Conservation (phyloP, 1,140 invertebrate species). For the Drosophila varians region DNA sequence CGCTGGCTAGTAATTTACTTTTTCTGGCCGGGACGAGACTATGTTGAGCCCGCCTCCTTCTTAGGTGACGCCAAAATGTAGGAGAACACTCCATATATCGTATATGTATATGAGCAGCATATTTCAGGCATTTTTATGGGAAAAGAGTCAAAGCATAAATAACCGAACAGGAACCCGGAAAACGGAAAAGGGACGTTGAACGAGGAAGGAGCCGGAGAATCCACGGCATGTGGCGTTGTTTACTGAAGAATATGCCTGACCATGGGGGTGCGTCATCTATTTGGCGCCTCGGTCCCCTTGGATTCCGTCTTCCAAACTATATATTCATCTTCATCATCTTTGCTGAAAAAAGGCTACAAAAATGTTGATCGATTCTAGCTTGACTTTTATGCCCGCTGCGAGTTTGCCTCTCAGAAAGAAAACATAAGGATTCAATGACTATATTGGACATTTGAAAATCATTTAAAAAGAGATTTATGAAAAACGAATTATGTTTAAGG, state of each 20-base stretch:
- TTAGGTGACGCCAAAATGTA: constrained; percentile 45
- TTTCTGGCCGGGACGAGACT: constrained; percentile 3
- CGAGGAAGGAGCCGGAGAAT: constrained; percentile 1
- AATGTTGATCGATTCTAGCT: constrained; percentile 65
- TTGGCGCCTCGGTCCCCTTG: constrained; percentile 29
- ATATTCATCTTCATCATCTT: constrained; percentile 42
- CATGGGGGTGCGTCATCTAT: constrained; percentile 50
- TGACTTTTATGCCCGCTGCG: constrained; percentile 49
- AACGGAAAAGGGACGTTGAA: background rate
- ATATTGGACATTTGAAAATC: background rate
- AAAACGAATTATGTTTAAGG: background rate
- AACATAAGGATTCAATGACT: background rate
- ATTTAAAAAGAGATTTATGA: no score
- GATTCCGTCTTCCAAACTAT: constrained; percentile 2
- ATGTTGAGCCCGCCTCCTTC: constrained; percentile 28
- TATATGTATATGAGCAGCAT: constrained; percentile 67
- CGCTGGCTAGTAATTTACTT: constrained; percentile 57
- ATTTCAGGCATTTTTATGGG: constrained; percentile 70
- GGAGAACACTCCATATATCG: constrained; percentile 27
- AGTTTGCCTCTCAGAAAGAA: constrained; percentile 8
- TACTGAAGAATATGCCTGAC: constrained; percentile 50
- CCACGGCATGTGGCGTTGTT: constrained; percentile 46
- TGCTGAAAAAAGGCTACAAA: constrained; percentile 24
- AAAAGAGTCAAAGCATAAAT: constrained; percentile 17
- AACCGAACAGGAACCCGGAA: constrained; percentile 6